Conservation (phyloP, 2,888 invertebrate species). For the Halictus ligatus region DNA sequence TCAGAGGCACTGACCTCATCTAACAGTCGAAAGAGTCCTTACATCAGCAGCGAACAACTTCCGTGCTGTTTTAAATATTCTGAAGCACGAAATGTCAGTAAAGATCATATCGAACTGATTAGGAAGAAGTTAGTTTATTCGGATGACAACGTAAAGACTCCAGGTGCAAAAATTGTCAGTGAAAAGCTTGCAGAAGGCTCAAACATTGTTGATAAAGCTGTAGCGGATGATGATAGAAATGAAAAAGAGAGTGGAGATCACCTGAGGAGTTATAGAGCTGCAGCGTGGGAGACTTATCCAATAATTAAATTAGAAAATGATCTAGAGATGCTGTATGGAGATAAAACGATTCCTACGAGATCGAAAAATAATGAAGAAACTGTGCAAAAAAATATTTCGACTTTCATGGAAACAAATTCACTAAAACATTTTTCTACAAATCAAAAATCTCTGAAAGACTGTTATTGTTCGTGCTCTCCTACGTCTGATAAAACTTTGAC, state of each 20-base stretch:
- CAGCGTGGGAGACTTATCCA: neutral
- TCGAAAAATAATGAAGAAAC: neutral
- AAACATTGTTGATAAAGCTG: neutral
- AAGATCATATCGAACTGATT: neutral
- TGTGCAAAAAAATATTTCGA: neutral
- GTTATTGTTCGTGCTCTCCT: neutral
- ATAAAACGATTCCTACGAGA: neutral
- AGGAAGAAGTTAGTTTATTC: slow-evolving; percentile 14
- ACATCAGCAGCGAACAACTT: neutral
- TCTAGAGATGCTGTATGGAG: neutral
- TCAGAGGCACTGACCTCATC: neutral
- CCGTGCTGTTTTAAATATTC: neutral
- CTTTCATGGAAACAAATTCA: neutral
- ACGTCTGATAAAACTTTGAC: neutral
- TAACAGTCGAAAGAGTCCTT: neutral
- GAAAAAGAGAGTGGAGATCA: neutral
- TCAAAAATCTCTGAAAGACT: neutral
- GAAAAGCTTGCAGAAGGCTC: neutral
- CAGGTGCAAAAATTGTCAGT: neutral
- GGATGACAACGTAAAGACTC: neutral
- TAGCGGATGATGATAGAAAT: neutral
- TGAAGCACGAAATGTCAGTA: neutral
- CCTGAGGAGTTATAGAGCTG: neutral
- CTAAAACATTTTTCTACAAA: neutral
- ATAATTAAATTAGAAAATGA: neutral